Evolutionary conservation across 2,113 vertebrate species (phyloP).

Genomic region (Formicarius rufipectus): DNA sequence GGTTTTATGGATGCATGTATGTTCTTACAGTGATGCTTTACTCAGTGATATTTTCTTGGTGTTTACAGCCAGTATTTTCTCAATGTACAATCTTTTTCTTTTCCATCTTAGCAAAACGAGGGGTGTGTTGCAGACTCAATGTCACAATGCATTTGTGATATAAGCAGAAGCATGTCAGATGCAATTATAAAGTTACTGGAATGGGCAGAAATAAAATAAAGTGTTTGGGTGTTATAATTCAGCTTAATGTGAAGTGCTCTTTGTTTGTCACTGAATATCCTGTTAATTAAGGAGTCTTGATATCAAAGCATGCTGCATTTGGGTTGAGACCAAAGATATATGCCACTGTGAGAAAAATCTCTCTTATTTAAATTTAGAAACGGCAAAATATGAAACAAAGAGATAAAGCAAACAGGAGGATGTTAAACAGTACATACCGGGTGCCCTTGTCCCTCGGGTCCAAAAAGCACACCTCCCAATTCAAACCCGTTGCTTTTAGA

Average conservation of each 20-base stretch:
- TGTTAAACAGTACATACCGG: no score
- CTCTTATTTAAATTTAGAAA: no score
- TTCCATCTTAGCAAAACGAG: conserved; percentile 14
- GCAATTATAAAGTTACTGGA: conserved; percentile 35
- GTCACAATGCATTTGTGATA: conserved; percentile 8
- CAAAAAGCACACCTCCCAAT: no score
- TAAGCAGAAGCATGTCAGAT: conserved; percentile 17
- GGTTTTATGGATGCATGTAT: not conserved
- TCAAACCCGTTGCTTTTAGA: no score
- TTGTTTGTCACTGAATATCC: conserved; percentile 51
- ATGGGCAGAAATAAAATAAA: conserved; percentile 43
- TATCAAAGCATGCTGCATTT: conserved; percentile 6
- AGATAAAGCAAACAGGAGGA: no score
- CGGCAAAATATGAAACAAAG: no score
- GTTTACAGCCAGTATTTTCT: not conserved
- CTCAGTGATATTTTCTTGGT: not conserved
- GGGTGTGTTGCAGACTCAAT: not conserved
- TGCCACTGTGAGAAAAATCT: no score
- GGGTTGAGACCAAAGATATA: not conserved
- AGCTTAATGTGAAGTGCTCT: conserved; percentile 27
- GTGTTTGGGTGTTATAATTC: conserved; percentile 28
- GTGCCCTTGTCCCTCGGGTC: no score
- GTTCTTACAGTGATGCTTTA: not conserved
- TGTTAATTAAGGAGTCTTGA: conserved; percentile 43
- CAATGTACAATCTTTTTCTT: not conserved